Base-by-base conservation (phyloP, 2,888 invertebrate species). In the Tiliacea citrago region DNA sequence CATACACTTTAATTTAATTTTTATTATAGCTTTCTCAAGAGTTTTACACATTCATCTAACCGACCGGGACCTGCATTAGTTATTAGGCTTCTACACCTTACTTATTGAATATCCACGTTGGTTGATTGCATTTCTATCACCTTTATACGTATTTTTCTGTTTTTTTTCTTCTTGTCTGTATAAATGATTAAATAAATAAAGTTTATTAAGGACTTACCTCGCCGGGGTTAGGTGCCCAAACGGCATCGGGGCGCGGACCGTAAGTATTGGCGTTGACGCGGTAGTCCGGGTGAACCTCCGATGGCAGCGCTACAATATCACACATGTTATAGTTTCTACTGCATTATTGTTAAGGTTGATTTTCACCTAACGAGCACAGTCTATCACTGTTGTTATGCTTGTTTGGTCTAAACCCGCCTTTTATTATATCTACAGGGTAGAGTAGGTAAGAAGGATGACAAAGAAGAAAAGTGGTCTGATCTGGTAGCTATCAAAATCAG, bases 191-290 rank as follows among this genome's bases (percentile, higher is more conserved):
- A 49, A 29, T 65, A 9, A 49, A 51, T 51, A 53, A 21, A n/a
- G 12, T 66, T 39, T 42, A 42, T 21, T 12, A 39, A 16, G 35
- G 6, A 84, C 89, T 85, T 69, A 94, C 94, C 73, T 92, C 92
- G n/a, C 88, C 88, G 0, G 87, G 83, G 67, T 83, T 71, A 0
- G 90, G 87, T 9, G 90, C 87, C 92, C 92, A 93, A 0, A 91
- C 82, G 0, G 88, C 85, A 10, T 92, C 92, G 0, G 90, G 75
- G 16, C 87, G 88, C 8, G 89, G 83, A 1, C 87, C 83, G 70
- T 86, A 93, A 21, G 72, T 4, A 6, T 81, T 70, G 6, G 81
- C 75, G 49, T 83, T 87, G 18, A 77, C 75, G 12, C 74, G 74
- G 49, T 47, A 88, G 1, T 86, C 88, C 0, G 76, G 71, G 1